Evolutionary conservation across 1,140 invertebrate species (phyloP), one percentile per base, ranked within the genome.

Genomic region (Piezodorus guildinii): DNA sequence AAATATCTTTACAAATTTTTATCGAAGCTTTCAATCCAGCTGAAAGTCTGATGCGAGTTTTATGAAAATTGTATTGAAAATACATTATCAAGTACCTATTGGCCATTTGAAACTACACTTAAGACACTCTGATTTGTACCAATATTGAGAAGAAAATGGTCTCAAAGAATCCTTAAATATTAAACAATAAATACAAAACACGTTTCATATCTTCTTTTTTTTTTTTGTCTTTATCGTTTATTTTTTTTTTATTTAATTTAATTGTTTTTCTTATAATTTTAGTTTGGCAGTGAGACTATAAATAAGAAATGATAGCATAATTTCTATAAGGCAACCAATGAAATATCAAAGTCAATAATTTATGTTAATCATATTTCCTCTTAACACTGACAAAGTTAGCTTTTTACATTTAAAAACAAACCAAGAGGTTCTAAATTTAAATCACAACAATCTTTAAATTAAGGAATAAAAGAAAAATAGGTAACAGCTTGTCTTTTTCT

Each of bases 41-140:
- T 49, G 46, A 49, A 49, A 49, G 21, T 49, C 46, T 49, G 46
- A 19, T 49, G 21, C 21, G n/a, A 46, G 19, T 17, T 49, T 62
- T 34, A 25, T 17, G 17, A 49, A 49, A 49, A 49, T 23, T 62
- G 16, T 51, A 45, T 62, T 46, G 61, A 62, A 62, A 62, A 62
- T 62, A 62, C 45, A 62, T 45, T 25, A 17, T 21, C n/a, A 21
- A 49, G 30, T 51, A 62, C 23, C 45, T 62, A 60, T 60, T 60
- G 61, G 45, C 61, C 61, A 62, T 25, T 17, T 62, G n/a, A 19
- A 14, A 51, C 46, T 49, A 17, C 21, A 49, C 21, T 45, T 62
- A 62, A 62, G 61, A 62, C 61, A 62, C 61, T 62, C 43, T 62
- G 61, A 45, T 62, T 62, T 62, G 61, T 62, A 62, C 61, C 61